Evolutionary conservation across 2,797 vertebrate species (phyloP), one percentile per base, ranked within the genome.

Genomic region (Danio aesculapii): DNA sequence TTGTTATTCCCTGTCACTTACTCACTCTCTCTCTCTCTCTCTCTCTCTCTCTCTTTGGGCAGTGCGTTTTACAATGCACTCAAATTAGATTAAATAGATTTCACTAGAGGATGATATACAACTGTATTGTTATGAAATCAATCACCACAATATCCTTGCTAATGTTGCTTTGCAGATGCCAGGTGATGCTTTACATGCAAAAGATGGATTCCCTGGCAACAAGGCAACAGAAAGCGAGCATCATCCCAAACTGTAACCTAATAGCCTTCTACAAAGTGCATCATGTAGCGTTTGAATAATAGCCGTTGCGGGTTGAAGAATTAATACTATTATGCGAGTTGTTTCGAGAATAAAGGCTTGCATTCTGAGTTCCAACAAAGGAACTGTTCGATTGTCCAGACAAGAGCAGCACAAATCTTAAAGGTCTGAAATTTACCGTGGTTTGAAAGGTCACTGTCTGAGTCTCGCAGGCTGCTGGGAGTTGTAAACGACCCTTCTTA

Each of bases 391-490:
- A 90, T 91, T 86, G 88, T 88, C 88, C 89, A 90, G 89, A 86
- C 85, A 75, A 89, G 88, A 89, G 90, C 87, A 75, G 90, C 86
- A 81, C 74, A 90, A 88, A 87, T 94, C 92, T 92, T 93, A 92
- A 94, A 93, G 93, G 90, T 93, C 92, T 91, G 87, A 92, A 93
- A 93, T 92, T 90, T 94, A 93, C 91, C 88, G 92, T 93, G 92
- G 90, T 92, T 93, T 87, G 90, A 94, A 95, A 95, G 94, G 94
- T 95, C 94, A 94, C 86, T 90, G 92, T 92, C 93, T 93, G 92
- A 90, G 89, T 89, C 88, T 90, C 87, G 88, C 88, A 89, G 91
- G 92, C 92, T 92, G 90, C 91, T 93, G 93, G 92, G 92, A 94
- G 91, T 92, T 92, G 93, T 93, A 95, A 95, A 94, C 89, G 91